Base-by-base conservation (phyloP, 2,888 invertebrate genomes). In the Pollenia griseotomentosa region DNA sequence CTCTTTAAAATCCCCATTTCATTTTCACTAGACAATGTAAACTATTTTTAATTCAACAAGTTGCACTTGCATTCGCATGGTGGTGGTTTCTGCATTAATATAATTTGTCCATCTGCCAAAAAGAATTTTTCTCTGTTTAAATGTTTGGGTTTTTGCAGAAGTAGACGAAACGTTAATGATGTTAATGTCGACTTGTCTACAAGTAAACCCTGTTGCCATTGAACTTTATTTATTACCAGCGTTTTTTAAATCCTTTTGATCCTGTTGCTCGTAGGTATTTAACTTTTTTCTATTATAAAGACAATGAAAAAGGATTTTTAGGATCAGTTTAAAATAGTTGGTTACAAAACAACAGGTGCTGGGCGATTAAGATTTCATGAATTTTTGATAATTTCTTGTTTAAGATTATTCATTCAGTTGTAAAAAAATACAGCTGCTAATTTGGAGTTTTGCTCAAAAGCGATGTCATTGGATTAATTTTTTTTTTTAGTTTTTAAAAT, bases 271-370 rank as follows among this genome's bases (percentile, higher is more conserved):
- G 40, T 42, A 19, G 53, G n/a, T 33, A 63, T 70, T 70, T 77
- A 48, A 19, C 42, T 44, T 48, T 23, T 40, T 55, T 70, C 57
- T 78, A 40, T 78, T 66, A 57, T 10, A 66, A 42, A n/a, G 12
- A 42, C 51, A 2, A 40, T 48, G 7, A 16, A 2, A 51, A 66
- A 66, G 16, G 14, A 23, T 48, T 63, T 42, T 61, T 11, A 7
- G 63, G 44, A 23, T 75, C 42, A 33, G 10, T 65, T 53, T 53
- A 16, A 19, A 66, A 12, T 46, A 68, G 12, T 51, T 65, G 46
- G 55, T 23, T 12, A 66, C 33, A 71, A 33, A 55, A 71, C 71
- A 78, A 78, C 83, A 83, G 83, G 78, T 83, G 83, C 59, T 83
- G 63, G 40, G 33, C 40, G 68, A 53, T 83, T 78, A 57, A 33